Conservation (phyloP, 2,797 vertebrate species). For the Morus bassanus region DNA sequence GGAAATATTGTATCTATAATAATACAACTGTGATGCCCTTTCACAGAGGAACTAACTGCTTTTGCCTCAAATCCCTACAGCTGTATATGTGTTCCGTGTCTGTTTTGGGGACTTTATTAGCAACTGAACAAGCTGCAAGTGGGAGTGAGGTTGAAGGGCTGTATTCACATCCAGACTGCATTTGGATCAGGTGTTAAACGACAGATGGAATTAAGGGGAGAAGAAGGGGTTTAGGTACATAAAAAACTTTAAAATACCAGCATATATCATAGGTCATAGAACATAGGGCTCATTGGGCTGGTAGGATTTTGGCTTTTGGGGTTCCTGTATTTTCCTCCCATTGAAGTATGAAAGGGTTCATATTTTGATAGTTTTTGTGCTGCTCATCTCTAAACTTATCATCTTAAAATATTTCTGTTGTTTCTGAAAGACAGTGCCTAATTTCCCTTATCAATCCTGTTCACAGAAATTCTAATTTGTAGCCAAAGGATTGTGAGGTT, state of each 20-base stretch:
- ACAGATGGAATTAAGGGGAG: neutral
- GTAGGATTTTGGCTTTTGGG: neutral
- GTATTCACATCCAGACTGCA: neutral
- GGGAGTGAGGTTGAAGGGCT: neutral
- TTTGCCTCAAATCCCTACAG: neutral
- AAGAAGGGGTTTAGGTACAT: neutral
- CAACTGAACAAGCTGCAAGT: neutral
- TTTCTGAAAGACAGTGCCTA: slow-evolving; percentile 48
- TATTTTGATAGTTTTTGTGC: slow-evolving; percentile 43
- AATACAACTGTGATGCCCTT: neutral
- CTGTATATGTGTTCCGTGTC: neutral
- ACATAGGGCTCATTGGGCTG: neutral
- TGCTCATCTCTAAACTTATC: slow-evolving; percentile 38
- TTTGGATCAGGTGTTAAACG: neutral
- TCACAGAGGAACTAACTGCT: neutral
- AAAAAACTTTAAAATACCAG: neutral
- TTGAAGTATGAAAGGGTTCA: neutral
- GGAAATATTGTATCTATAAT: neutral
- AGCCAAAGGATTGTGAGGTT: slow-evolving; percentile 59
- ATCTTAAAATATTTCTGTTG: slow-evolving; percentile 24
- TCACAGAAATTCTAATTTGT: slow-evolving; percentile 63
- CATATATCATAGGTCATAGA: neutral
- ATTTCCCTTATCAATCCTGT: slow-evolving; percentile 59
- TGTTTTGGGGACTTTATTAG: neutral
- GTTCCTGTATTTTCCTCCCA: neutral